phyloP scores from a whole-genome alignment of 2,888 invertebrate genomes.

The Apamea epomidion region DNA sequence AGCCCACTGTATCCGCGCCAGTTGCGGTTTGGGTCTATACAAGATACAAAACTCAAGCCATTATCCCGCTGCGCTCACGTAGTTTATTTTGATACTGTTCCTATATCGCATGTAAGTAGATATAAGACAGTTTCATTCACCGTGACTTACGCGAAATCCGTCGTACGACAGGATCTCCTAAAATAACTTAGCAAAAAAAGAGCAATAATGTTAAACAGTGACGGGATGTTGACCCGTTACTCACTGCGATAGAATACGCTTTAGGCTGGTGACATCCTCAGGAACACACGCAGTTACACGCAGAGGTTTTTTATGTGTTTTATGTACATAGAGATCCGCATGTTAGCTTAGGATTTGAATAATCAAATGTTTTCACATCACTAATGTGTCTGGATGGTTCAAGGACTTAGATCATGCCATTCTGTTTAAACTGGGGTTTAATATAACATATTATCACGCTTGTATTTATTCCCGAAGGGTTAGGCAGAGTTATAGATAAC shows the following conservation, averaged over 20 bases:
- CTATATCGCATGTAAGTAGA: neutral
- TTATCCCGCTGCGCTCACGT: too few species aligned
- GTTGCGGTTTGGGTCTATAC: neutral
- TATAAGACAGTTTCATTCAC: slow-evolving; percentile 55
- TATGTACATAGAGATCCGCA: slow-evolving; percentile 9
- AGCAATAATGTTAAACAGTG: slow-evolving; percentile 44
- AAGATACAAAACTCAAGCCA: neutral
- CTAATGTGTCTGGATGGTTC: slow-evolving; percentile 21
- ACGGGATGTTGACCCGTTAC: slow-evolving; percentile 65
- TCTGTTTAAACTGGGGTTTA: neutral
- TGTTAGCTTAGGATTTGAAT: slow-evolving; percentile 46
- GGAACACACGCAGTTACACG: slow-evolving; percentile 42
- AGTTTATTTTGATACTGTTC: slow-evolving; percentile 13
- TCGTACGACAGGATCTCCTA: slow-evolving; percentile 63
- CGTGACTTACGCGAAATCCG: slow-evolving; percentile 60
- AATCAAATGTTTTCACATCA: slow-evolving; percentile 48
- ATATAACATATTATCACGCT: neutral
- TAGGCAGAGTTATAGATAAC: neutral
- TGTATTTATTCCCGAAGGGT: neutral
- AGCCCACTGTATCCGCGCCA: too few species aligned
- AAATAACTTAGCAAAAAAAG: slow-evolving; percentile 66
- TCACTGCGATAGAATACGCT: slow-evolving; percentile 44
- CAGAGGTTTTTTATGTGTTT: slow-evolving; percentile 16
- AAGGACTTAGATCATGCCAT: neutral
- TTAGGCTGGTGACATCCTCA: slow-evolving; percentile 42